phyloP scores from a whole-genome alignment of 2,888 invertebrate species.

The Trissolcus japonicus region DNA sequence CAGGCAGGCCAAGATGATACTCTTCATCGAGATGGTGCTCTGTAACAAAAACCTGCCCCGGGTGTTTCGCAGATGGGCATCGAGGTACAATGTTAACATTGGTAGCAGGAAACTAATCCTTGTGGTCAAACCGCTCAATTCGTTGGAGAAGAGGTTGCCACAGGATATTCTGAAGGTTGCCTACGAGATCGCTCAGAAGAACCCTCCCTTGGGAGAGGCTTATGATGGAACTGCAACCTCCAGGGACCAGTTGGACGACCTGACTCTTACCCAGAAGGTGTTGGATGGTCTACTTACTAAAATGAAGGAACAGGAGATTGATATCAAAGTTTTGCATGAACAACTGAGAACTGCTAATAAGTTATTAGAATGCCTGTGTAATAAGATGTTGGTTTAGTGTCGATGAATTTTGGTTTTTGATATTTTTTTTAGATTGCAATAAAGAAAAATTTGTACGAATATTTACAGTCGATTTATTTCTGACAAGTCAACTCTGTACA shows the following conservation, averaged over 20 bases:
- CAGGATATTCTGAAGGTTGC: slow-evolving; percentile 75
- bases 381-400: slow-evolving; percentile 48
- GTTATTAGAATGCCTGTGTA: slow-evolving; percentile 65
- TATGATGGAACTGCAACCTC: slow-evolving; percentile 64
- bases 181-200: slow-evolving; percentile 75
- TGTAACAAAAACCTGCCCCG: slow-evolving; percentile 75
- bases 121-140: slow-evolving; percentile 77
- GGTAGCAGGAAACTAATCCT: slow-evolving; percentile 75
- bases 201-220: slow-evolving; percentile 61
- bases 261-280: slow-evolving; percentile 24
- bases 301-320: slow-evolving; percentile 66
- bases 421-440: no score
- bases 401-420: no score
- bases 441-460: no score
- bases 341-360: slow-evolving; percentile 69
- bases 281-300: slow-evolving; percentile 65
- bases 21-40: slow-evolving; percentile 76
- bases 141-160: slow-evolving; percentile 76
- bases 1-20: slow-evolving; percentile 76
- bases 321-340: slow-evolving; percentile 66
- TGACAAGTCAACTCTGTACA: no score
- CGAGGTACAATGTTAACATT: slow-evolving; percentile 74
- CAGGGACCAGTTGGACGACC: slow-evolving; percentile 62
- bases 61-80: slow-evolving; percentile 73
- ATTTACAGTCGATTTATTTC: no score